Evolutionary conservation across 2,888 invertebrate genomes (phyloP).

Genomic region (Dasysyrphus albostriatus): DNA sequence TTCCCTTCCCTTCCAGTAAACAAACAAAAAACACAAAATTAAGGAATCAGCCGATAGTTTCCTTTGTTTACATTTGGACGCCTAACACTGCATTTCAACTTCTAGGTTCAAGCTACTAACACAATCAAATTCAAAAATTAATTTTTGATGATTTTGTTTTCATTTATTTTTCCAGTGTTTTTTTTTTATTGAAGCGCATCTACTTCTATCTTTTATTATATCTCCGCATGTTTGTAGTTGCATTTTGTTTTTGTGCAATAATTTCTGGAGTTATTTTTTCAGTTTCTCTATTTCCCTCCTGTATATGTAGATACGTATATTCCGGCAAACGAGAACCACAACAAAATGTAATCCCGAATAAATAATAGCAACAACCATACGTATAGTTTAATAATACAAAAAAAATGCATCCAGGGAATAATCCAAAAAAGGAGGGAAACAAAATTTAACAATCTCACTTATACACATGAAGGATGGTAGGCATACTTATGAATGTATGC

Average conservation of each 20-base stretch:
- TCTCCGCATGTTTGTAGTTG: background rate
- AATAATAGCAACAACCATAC: slow-evolving; percentile 1
- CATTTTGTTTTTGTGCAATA: background rate
- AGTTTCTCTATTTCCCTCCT: background rate
- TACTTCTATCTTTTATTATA: background rate
- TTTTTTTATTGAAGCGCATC: slow-evolving; percentile 6
- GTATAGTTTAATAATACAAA: slow-evolving; percentile 32
- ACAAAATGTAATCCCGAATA: slow-evolving; percentile 22
- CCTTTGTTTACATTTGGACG: slow-evolving; percentile 62
- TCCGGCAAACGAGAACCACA: slow-evolving; percentile 26
- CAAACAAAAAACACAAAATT: slow-evolving; percentile 13
- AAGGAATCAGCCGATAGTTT: slow-evolving; percentile 47
- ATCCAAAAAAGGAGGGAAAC: slow-evolving; percentile 41
- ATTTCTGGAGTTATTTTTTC: background rate
- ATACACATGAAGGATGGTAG: background rate
- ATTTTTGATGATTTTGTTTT: background rate
- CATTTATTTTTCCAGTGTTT: slow-evolving; percentile 31
- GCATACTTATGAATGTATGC: background rate
- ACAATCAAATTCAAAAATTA: slow-evolving; percentile 8
- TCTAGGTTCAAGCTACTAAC: slow-evolving; percentile 15
- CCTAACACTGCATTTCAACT: background rate
- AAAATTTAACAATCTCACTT: slow-evolving; percentile 44
- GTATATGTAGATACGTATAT: background rate
- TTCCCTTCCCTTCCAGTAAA: too few relatives aligned
- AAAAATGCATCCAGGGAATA: slow-evolving; percentile 54